Base-by-base conservation (phyloP, 1,140 invertebrate genomes). In the Pseudachorutes palmiensis region DNA sequence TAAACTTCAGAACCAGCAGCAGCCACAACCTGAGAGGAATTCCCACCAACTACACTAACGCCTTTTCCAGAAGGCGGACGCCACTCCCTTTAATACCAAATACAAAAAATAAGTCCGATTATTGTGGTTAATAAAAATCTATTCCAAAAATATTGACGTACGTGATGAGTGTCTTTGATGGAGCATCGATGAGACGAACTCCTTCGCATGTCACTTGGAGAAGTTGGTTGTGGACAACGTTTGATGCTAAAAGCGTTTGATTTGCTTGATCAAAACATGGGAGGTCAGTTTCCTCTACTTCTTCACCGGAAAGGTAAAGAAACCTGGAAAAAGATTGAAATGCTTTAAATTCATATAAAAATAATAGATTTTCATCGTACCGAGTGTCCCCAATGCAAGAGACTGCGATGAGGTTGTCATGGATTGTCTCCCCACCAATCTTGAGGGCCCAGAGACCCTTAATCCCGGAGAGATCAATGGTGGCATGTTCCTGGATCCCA, bases 381-480 rank as follows among this genome's bases (percentile, higher is more conserved):
- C 86, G 84, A 1, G 93, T 96, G 76, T 96, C 92, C 12, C 92
- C 93, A 62, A 98, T 94, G 79, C 97, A 97, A 1, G 94, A 87
- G 24, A 97, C 78, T 0, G 97, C 92, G 1, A 98, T 79, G 1
- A 91, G 93, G 75, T 97, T 94, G 75, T 97, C 93, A 73, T 82
- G 82, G 65, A 81, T 80, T 0, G 79, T 80, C 36, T 80, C 81
- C 2, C 83, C 83, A 2, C 86, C 85, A 16, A 94, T 82, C 70
- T 88, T 89, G 5, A 97, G 80, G 0, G 94, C 89, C 93, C 94
- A 97, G 84, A 97, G 94, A 65, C 94, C 95, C 81, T 97, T 98
- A 60, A 99, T 97, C 31, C 95, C 94, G 19, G 90, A 86, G 64
- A 99, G 81, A 82, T 99, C 97, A 73, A 99, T 97, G 59, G 88